A percentile compares a stretch with the other conserved stretches of the same genome.
These are phyloP conservation scores for Conus ventricosus DNA, from an alignment of 1,140 invertebrate species.

Conservation along the genomic window DNA sequence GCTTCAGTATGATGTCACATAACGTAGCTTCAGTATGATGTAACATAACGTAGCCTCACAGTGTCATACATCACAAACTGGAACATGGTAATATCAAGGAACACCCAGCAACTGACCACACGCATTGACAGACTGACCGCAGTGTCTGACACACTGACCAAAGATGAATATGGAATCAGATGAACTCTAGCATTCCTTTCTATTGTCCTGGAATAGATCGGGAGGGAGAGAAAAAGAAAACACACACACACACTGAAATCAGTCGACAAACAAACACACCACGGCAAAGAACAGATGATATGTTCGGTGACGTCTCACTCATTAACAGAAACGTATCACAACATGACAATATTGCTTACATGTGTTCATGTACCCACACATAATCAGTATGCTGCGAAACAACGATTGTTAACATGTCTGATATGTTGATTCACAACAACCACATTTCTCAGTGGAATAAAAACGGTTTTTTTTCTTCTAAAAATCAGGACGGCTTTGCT, in stretches of 20 bases:
- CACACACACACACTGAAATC: background rate
- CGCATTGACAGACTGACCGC: background rate
- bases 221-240: background rate
- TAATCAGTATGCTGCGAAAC: background rate
- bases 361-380: background rate
- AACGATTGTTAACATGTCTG: background rate
- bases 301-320: background rate
- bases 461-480: background rate
- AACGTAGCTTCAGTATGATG: background rate
- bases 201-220: background rate
- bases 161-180: background rate
- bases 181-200: background rate
- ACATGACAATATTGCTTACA: background rate
- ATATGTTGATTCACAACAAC: background rate
- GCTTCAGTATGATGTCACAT: background rate
- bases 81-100: background rate
- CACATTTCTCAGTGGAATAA: background rate
- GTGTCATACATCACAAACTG: background rate
- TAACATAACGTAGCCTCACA: background rate
- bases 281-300: too few relatives aligned
- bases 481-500: slow-evolving; percentile 16
- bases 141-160: background rate
- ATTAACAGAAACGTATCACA: background rate
- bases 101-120: background rate
- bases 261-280: background rate